phyloP scores from a whole-genome alignment of 2,113 vertebrate species.

The Heteronetta atricapilla region DNA sequence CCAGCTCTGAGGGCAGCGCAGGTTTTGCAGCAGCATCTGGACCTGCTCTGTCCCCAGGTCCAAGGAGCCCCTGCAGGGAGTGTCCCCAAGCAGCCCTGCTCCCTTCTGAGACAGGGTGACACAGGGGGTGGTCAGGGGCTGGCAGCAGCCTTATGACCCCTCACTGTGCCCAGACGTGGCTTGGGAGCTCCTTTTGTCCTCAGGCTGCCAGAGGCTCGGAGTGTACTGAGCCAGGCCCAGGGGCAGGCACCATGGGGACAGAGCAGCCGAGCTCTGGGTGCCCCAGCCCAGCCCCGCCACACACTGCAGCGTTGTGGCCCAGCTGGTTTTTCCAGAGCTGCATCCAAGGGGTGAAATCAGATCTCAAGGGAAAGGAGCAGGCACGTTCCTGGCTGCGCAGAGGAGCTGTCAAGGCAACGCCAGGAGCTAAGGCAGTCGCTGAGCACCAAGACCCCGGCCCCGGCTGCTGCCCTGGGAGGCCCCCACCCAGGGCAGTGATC shows the following conservation, averaged over 20 bases:
- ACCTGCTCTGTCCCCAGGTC: rapidly evolving
- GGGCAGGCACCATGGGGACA: not conserved
- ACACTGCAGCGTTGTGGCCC: conserved; percentile 51
- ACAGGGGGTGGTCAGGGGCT: not conserved
- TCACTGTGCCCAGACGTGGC: rapidly evolving
- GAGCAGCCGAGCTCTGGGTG: not conserved
- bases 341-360: conserved; percentile 47
- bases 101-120: not conserved
- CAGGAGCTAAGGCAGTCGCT: not conserved
- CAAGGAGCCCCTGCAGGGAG: rapidly evolving
- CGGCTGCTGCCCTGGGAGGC: not conserved
- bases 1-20: not conserved
- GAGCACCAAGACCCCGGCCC: not conserved
- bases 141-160: not conserved
- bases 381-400: conserved; percentile 19
- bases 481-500: not conserved
- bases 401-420: not conserved
- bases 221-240: not conserved
- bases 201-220: not conserved
- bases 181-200: not conserved
- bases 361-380: conserved; percentile 46
- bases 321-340: conserved; percentile 69
- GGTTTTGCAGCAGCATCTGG: not conserved
- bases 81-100: not conserved
- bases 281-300: not conserved